phyloP scores from a whole-genome alignment of 1,140 invertebrate species.

The Panagrolaimus sp. region DNA sequence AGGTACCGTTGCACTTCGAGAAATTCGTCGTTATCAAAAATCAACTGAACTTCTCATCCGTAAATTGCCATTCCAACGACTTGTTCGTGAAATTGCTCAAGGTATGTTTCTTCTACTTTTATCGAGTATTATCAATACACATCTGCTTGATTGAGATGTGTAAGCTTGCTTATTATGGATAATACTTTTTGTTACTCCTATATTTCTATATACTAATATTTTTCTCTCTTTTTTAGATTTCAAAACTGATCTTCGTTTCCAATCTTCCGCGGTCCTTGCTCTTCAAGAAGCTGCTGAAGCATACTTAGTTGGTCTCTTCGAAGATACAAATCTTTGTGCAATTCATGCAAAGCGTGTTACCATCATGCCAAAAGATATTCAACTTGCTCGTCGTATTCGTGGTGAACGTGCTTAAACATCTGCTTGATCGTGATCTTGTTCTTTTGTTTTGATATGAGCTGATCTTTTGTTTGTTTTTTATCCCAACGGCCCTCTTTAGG shows the following conservation, averaged over 20 bases:
- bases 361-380: constrained; percentile 92
- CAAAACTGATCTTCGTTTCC: constrained; percentile 72
- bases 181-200: too few relatives aligned
- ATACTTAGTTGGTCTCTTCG: constrained; percentile 77
- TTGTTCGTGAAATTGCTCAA: constrained; percentile 73
- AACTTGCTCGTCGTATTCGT: constrained; percentile 61
- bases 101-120: constrained; percentile 45
- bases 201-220: too few relatives aligned
- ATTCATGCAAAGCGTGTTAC: constrained; percentile 89
- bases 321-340: constrained; percentile 86
- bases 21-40: constrained; percentile 66
- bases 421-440: neutral
- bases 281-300: constrained; percentile 80
- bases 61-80: constrained; percentile 62
- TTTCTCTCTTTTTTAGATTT: constrained; percentile 61
- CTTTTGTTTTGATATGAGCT: too few relatives aligned
- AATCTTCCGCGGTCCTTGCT: constrained; percentile 66
- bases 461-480: constrained; percentile 6
- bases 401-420: constrained; percentile 10
- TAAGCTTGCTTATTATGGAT: too few relatives aligned
- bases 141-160: too few relatives aligned
- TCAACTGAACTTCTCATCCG: constrained; percentile 71
- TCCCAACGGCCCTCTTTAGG: constrained; percentile 15
- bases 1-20: constrained; percentile 57
- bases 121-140: too few relatives aligned